Base-by-base conservation (phyloP, 2,113 vertebrate species). In the Bubalus kerabau region DNA sequence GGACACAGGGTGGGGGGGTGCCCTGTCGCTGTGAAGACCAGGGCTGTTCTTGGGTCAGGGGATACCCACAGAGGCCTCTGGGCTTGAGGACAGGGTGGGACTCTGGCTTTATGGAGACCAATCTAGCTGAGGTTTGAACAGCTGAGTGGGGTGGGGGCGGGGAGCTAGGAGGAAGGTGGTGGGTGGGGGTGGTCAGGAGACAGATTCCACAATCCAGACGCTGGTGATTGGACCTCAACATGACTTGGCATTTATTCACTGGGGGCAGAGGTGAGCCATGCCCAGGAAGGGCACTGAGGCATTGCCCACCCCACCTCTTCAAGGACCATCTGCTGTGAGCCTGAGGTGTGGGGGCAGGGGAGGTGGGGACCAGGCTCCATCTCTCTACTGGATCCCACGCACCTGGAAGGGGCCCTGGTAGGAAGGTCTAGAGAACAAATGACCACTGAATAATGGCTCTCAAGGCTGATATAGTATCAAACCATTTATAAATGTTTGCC, bases 281-380 rank as follows among this genome's bases (percentile, higher is more conserved):
- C 36, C 23, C 71, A 76, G 71, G 71, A 43, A 76, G 36, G 36
- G 21, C 36, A 43, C 23, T 76, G 71, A 23, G 71, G 12, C 5
- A 76, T 1, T 43, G 36, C 12, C 36, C 71, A 76, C 6, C 15
- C 12, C 36, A 43, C 3, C 23, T 43, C 71, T 40, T 76, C 23
- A 46, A 48, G 24, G 74, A 78, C 74, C 13, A 46, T 78, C 74
- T 46, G 74, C 15, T 50, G 7, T 30, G 46, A 80, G 43, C 26
- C 76, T 1, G 8, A 80, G 43, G n/a, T 4, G 12, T 4, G 7
- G 16, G 19, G 28, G 15, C 2, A 15, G 8, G 48, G 7, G 5
- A 32, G 9, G n/a, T 48, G 26, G 46, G 43, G 43, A 17, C n/a
- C 67, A 30, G 46, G 46, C 74, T 64, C 54, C 30, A 6, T 67